These are phyloP conservation scores for Cyanistes caeruleus DNA, from an alignment of 2,113 vertebrate species.

Conservation along the genomic window DNA sequence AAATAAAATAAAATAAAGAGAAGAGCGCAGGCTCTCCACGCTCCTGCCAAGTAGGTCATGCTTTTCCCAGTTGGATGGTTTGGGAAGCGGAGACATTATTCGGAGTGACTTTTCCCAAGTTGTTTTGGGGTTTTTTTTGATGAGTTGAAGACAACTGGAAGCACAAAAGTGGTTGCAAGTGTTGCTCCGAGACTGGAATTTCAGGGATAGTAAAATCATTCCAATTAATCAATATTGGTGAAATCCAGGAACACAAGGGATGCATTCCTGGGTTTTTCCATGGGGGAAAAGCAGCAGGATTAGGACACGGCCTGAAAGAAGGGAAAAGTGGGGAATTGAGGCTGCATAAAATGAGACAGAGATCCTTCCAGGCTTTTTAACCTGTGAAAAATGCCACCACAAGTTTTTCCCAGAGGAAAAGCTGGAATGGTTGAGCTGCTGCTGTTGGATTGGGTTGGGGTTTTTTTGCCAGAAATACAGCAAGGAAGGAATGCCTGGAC, in stretches of 20 bases:
- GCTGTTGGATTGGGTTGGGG: background rate
- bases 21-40: rapidly evolving
- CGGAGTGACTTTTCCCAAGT: background rate
- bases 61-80: background rate
- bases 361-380: rapidly evolving
- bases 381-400: rapidly evolving
- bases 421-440: background rate
- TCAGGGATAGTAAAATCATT: rapidly evolving
- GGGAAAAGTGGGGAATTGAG: background rate
- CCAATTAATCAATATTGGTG: background rate
- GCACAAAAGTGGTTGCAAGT: background rate
- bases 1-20: background rate
- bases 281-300: background rate
- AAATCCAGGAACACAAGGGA: background rate
- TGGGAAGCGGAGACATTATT: background rate
- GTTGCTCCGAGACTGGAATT: background rate
- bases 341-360: background rate
- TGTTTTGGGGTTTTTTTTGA: too few species aligned
- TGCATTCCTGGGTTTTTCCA: rapidly evolving
- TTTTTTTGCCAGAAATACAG: background rate
- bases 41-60: conserved; percentile 45
- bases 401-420: background rate
- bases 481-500: background rate
- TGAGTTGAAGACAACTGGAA: background rate
- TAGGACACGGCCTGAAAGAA: rapidly evolving